phyloP scores from a whole-genome alignment of 1,140 invertebrate species.

The Limonius californicus region DNA sequence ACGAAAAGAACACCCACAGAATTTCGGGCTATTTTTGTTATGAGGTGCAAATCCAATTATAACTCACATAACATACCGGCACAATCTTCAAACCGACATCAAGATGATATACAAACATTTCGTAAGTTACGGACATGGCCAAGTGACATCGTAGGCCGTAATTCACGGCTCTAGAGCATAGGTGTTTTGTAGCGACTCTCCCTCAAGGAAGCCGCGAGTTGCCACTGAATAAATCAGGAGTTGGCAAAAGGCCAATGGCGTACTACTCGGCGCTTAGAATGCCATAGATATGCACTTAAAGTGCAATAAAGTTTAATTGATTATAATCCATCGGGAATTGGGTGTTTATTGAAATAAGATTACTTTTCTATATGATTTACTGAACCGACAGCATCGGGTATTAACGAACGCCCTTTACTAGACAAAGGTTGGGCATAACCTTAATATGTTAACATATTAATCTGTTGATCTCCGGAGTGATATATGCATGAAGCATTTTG shows the following conservation, averaged over 20 bases:
- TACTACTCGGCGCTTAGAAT: not conserved
- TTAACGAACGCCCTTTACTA: too few relatives aligned
- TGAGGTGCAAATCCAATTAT: constrained; percentile 37
- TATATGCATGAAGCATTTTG: too few relatives aligned
- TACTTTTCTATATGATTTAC: too few relatives aligned
- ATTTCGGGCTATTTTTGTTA: constrained; percentile 26
- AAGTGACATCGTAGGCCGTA: constrained; percentile 34
- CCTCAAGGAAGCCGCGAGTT: constrained; percentile 36
- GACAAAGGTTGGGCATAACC: too few relatives aligned
- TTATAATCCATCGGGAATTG: too few relatives aligned
- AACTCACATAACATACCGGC: constrained; percentile 28
- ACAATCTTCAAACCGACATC: constrained; percentile 35
- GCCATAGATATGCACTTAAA: not conserved
- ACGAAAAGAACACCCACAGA: constrained; percentile 27
- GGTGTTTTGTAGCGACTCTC: constrained; percentile 35
- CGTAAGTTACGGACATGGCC: constrained; percentile 36
- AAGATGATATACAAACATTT: constrained; percentile 40
- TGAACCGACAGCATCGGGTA: too few relatives aligned
- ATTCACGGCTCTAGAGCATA: constrained; percentile 29
- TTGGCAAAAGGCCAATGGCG: constrained; percentile 32
- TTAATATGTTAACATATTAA: too few relatives aligned
- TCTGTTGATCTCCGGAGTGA: too few relatives aligned
- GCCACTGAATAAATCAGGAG: constrained; percentile 37
- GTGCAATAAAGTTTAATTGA: not conserved
- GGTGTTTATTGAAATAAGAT: too few relatives aligned